phyloP scores from a whole-genome alignment of 2,888 invertebrate genomes.

The Mechanitis messenoides region DNA sequence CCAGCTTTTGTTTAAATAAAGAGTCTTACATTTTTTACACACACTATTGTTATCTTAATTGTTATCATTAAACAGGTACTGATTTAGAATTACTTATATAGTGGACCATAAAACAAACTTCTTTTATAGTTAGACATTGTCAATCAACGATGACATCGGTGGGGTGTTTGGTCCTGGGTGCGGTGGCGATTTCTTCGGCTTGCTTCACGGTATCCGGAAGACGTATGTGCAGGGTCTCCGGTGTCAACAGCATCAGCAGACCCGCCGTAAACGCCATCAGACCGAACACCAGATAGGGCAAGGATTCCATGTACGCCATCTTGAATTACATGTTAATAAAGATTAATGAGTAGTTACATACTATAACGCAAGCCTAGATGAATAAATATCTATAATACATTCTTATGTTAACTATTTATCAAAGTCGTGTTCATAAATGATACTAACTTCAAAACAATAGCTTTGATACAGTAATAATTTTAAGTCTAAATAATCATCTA shows the following conservation, averaged over 20 bases:
- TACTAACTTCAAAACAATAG: no score
- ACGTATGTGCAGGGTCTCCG: slow-evolving; percentile 36
- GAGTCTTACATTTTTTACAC: no score
- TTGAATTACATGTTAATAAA: slow-evolving; percentile 22
- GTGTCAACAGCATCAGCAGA: slow-evolving; percentile 38
- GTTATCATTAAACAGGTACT: no score
- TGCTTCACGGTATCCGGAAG: slow-evolving; percentile 42
- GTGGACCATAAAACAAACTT: not conserved
- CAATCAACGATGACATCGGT: slow-evolving; percentile 29
- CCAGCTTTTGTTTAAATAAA: no score
- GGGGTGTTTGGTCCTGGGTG: slow-evolving; percentile 16
- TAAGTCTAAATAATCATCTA: no score
- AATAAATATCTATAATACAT: no score
- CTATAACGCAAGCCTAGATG: no score
- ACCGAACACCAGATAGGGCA: slow-evolving; percentile 54
- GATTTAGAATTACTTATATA: no score
- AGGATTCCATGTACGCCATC: slow-evolving; percentile 43
- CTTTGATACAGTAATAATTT: no score
- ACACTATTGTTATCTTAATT: no score
- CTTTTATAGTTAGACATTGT: not conserved
- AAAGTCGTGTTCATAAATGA: no score
- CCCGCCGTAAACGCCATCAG: slow-evolving; percentile 45
- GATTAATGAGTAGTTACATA: not conserved
- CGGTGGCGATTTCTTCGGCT: slow-evolving; percentile 34
- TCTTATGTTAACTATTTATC: no score